Conservation (phyloP, 2,888 invertebrate genomes). For the Julus scandinavius region DNA sequence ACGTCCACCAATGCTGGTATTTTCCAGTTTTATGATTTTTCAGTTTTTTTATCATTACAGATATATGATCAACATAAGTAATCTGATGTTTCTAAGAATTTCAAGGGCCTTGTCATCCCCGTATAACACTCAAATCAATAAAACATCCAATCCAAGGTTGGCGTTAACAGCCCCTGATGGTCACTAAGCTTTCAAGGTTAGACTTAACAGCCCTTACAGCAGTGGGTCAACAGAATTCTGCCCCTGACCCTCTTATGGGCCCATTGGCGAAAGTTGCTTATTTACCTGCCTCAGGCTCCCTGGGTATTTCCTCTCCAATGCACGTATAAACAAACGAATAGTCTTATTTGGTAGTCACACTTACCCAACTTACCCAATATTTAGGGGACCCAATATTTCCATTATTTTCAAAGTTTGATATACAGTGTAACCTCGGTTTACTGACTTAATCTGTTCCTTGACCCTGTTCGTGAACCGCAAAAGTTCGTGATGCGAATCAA, state of each 20-base stretch:
- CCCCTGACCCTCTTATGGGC: constrained; percentile 22
- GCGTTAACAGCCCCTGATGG: background rate
- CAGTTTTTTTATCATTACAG: background rate
- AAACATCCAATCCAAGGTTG: background rate
- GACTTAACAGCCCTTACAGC: constrained; percentile 13
- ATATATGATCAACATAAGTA: background rate
- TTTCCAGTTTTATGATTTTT: no score
- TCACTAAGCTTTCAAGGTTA: background rate
- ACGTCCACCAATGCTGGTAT: no score
- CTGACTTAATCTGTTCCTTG: no score
- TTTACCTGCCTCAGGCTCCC: background rate
- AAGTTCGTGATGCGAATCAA: no score
- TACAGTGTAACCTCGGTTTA: no score
- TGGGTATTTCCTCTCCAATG: background rate
- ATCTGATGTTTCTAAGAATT: background rate
- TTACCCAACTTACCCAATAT: no score
- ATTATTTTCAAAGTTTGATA: no score
- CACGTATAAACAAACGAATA: no score
- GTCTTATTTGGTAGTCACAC: no score
- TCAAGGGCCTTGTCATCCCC: background rate
- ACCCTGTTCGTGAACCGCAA: no score
- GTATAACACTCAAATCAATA: background rate
- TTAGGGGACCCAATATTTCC: no score
- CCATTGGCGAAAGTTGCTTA: background rate
- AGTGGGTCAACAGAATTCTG: background rate